Evolutionary conservation across 2,888 invertebrate genomes (phyloP).

Genomic region (Chalcosyrphus nemorum): DNA sequence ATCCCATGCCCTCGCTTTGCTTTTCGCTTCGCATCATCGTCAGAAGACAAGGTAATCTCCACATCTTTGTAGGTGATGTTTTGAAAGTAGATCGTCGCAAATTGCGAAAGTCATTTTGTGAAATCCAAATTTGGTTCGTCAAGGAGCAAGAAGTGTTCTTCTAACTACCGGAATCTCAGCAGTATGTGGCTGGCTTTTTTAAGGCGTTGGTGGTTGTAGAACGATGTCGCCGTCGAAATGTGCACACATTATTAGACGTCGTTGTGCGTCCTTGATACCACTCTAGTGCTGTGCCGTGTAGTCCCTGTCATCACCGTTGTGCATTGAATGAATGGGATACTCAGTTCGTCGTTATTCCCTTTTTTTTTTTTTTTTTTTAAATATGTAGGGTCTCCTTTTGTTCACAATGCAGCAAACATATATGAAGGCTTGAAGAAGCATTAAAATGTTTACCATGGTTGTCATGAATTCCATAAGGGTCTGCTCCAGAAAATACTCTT

Average conservation of each 20-base stretch:
- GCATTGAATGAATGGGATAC: constrained; percentile 51
- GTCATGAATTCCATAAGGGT: constrained; percentile 68
- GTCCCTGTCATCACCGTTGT: constrained; percentile 38
- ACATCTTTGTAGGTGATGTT: constrained; percentile 52
- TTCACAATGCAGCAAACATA: constrained; percentile 35
- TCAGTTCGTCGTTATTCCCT: constrained; percentile 15
- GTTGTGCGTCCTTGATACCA: constrained; percentile 63
- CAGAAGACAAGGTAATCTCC: constrained; percentile 57
- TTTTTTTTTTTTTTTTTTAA: constrained; percentile 6
- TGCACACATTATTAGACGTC: constrained; percentile 61
- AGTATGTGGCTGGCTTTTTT: constrained; percentile 8
- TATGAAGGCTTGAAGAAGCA: constrained; percentile 61
- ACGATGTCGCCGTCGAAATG: constrained; percentile 50
- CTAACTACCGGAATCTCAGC: constrained; percentile 25
- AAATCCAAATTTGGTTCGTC: constrained; percentile 54
- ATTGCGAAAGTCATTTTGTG: constrained; percentile 59
- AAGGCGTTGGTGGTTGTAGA: background rate
- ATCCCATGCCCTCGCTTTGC: background rate
- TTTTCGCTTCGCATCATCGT: background rate
- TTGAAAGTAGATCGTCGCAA: constrained; percentile 66
- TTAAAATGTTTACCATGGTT: constrained; percentile 67
- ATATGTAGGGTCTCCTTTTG: constrained; percentile 33
- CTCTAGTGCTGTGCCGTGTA: constrained; percentile 41
- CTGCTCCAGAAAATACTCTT: constrained; percentile 65
- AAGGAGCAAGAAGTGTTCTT: constrained; percentile 12